Base-by-base conservation (phyloP, 2,113 vertebrate species). In the Hymenochirus boettgeri region DNA sequence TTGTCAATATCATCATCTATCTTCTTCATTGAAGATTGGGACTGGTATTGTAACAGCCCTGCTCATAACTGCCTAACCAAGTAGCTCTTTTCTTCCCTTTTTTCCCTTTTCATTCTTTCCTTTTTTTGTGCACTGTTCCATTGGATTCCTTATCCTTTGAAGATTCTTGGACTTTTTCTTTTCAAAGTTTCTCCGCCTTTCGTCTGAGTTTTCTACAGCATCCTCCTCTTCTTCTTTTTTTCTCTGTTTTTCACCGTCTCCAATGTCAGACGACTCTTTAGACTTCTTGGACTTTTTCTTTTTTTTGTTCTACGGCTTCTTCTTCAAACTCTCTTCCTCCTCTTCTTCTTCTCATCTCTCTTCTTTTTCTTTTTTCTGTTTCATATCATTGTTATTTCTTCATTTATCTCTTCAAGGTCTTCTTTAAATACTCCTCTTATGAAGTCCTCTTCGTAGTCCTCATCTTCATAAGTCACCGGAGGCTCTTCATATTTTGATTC, bases 1-100 rank as follows among this genome's bases (percentile, higher is more conserved):
- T 92, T 96, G 82, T 92, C n/a, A n/a, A n/a, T 90, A 78, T 94
- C 96, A 13, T 94, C 91, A 0, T 99, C 93, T 63, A n/a, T 94
- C 91, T 2, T 92, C 83, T 0, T 88, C 92, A 2, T 93, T 91
- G 0, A 90, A 0, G 89, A 88, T 4, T 95, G 93, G 0, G 90
- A 93, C 57, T 84, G 77, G 3, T 97, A 98, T 71, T 83, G 84
- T 51, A 88, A 71, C 56, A 99, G 84, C 69, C 96, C 90, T 89
- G 84, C 70, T 95, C 90, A 0, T 95, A n/a, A 99, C 59, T 94
- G 56, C 26, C 79, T n/a, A n/a, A n/a, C 88, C 7, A 90, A 76
- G 26, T 94, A 98, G 70, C 95, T 90, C 0, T 26, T 69, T 59
- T 24, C 60, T 79, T 8, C 90, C 90, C 59, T 88, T 84, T 78